Base-by-base conservation (phyloP, 2,797 vertebrate genomes). In the Malacoctenus gilli region DNA sequence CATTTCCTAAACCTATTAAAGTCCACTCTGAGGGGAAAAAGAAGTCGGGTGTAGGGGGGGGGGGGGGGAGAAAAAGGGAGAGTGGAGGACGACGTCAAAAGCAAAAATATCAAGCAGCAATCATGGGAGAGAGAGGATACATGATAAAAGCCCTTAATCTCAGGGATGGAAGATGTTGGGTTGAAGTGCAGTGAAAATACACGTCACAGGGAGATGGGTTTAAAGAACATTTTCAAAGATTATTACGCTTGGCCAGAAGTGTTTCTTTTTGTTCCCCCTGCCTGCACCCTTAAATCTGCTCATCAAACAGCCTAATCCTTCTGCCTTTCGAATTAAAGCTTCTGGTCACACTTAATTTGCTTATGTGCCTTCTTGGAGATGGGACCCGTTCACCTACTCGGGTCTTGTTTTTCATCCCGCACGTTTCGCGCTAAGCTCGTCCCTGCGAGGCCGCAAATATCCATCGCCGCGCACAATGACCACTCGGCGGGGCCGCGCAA, bases 311-410 rank as follows among this genome's bases (percentile, higher is more conserved):
- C 68, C 68, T 92, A 92, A 92, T 91, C 90, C 89, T 75, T 79
- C 81, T 85, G 85, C 86, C 78, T 86, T 82, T 74, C 25, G 67
- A 89, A 91, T 91, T 92, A 89, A 89, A 90, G 87, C 87, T 88
- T 90, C 85, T 84, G 84, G 89, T 91, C 89, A 91, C 84, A 79
- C 89, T 88, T 93, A 90, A 92, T 92, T 92, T 90, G 80, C 89
- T 92, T 92, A 92, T 89, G 84, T 83, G 86, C 84, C 85, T 90
- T 87, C 77, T 88, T 80, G 68, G 80, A 89, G 85, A 90, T 85
- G 85, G 79, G 60, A 80, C 77, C n/a, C 79, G 72, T 80, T 88
- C 85, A 91, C 85, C 88, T 89, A 86, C 86, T 88, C 63, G 60
- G 72, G 75, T 81, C 84, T 88, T 77, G 85, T 88, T 86, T n/a